Evolutionary conservation across 2,113 vertebrate species (phyloP).

Genomic region (Alces alces): DNA sequence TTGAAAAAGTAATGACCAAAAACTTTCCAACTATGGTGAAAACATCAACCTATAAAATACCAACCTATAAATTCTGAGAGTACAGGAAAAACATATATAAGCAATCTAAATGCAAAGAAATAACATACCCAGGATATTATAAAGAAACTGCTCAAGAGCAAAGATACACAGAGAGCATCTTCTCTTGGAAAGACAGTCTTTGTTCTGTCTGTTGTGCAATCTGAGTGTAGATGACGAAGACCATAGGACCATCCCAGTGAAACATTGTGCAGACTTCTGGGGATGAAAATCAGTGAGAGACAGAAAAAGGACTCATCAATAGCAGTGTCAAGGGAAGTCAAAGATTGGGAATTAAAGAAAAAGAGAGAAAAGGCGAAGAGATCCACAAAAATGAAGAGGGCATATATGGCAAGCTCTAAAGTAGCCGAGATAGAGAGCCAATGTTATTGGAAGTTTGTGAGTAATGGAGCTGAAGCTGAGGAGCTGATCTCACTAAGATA

Average conservation of each 20-base stretch:
- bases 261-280: not conserved
- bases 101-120: not conserved
- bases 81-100: not conserved
- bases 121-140: no score
- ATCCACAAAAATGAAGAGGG: not conserved
- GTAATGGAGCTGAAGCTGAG: not conserved
- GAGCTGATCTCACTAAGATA: not conserved
- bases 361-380: not conserved
- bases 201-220: accelerated
- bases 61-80: not conserved
- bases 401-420: accelerated
- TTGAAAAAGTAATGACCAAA: not conserved
- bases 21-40: not conserved
- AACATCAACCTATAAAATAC: not conserved
- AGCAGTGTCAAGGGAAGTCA: not conserved
- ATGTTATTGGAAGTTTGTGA: not conserved
- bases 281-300: not conserved
- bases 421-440: no score
- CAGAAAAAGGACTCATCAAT: accelerated
- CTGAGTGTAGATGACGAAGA: not conserved
- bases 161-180: no score
- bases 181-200: not conserved
- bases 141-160: not conserved
- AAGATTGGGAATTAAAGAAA: not conserved
- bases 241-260: not conserved